Evolutionary conservation across 1,140 invertebrate species (phyloP).

Genomic region (Drosophila nigrodunni): DNA sequence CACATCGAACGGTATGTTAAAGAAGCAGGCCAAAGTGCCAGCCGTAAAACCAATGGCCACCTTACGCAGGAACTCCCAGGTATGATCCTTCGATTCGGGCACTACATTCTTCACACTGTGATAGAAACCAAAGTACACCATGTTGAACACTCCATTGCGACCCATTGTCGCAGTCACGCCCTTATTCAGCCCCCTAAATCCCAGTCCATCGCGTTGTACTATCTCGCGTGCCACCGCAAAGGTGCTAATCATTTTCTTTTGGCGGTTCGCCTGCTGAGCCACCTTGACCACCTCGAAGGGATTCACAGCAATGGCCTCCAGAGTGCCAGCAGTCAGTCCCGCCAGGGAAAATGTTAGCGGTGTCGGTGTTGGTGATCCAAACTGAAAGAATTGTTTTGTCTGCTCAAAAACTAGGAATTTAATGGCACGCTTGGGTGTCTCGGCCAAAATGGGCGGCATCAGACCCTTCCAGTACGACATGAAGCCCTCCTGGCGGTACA

Average conservation of each 20-base stretch:
- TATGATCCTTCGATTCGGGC: constrained; percentile 89
- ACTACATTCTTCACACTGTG: constrained; percentile 93
- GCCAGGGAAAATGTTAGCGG: constrained; percentile 94
- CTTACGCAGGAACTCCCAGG: constrained; percentile 89
- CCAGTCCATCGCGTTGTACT: constrained; percentile 90
- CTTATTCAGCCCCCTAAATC: constrained; percentile 92
- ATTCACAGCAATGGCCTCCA: constrained; percentile 95
- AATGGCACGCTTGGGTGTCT: constrained; percentile 96
- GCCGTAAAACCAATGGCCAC: constrained; percentile 93
- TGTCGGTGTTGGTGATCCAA: constrained; percentile 89
- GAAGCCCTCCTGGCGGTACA: constrained; percentile 93
- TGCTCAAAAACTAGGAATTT: constrained; percentile 98
- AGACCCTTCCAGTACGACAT: constrained; percentile 96
- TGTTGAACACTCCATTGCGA: constrained; percentile 95
- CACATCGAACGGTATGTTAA: constrained; percentile 98
- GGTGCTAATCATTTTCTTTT: constrained; percentile 89
- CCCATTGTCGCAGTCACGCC: constrained; percentile 95
- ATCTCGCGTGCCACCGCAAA: constrained; percentile 92
- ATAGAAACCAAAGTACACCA: constrained; percentile 97
- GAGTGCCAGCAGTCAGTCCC: constrained; percentile 93
- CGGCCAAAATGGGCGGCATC: constrained; percentile 95
- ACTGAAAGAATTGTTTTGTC: constrained; percentile 94
- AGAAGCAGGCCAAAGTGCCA: constrained; percentile 92
- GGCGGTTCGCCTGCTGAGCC: constrained; percentile 90
- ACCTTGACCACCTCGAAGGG: constrained; percentile 98